Evolutionary conservation across 2,113 vertebrate species (phyloP), one percentile per base, ranked within the genome.

Genomic region (Eurypyga helias): DNA sequence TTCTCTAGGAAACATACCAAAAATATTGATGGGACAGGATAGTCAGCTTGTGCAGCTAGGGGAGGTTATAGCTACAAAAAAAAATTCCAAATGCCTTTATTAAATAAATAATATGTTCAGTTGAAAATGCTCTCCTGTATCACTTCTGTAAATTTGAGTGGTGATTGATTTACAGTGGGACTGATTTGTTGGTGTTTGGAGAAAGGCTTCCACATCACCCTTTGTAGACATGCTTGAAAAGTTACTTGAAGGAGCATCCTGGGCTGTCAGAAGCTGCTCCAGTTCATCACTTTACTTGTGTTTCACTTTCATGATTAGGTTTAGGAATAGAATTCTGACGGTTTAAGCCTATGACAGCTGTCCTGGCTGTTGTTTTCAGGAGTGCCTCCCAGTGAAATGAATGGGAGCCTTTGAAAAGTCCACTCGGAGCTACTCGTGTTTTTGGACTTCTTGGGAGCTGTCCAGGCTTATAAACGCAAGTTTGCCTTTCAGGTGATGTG

Each of bases 401-500:
- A 11, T 10, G 11, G 17, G 17, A 77, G 25, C 14, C 19, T 77
- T 85, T 69, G 48, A 58, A 33, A 43, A 86, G 28, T 41, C 46
- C 16, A 4, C 11, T 43, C 17, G 31, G n/a, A 90, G 18, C 55
- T 60, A 28, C 18, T 12, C 2, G 6, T 71, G 23, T 2, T 71
- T 92, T 90, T 57, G 60, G 55, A 51, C 17, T 77, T 90, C 6
- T 19, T 36, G 55, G 55, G 36, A 84, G 17, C 21, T 90, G 9
- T 51, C 29, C 73, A 31, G 34, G 17, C 19, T 89, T 76, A 29
- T 82, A 84, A 96, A 82, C 16, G 11, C 36, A 26, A 73, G 48
- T 93, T 96, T 97, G 62, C 52, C 45, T 95, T 97, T 85, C 90
- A 98, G 98, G 91, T 95, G 96, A 98, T 84, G 90, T 98, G 94